Base-by-base conservation (phyloP, 92 coral and sea anemone species). In the Zoanthus gigantus region DNA sequence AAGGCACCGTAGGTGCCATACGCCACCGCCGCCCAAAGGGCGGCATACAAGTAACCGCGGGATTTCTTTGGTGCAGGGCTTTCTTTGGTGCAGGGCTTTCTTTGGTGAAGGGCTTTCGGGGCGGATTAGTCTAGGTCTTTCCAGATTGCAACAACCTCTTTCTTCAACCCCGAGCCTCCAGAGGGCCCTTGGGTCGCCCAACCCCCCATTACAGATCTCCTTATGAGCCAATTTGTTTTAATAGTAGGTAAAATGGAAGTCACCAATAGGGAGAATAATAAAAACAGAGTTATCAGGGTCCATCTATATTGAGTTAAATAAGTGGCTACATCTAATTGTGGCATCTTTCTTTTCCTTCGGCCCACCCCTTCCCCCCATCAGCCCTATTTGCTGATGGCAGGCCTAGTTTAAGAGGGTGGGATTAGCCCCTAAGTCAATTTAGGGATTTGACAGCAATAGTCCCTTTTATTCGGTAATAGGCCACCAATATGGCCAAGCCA, bases 291-390 rank as follows among this genome's bases (percentile, higher is more conserved):
- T 71, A 92, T 84, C 83, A 94, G 83, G 72, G 95, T 90, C 84
- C 97, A 92, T 77, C 97, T 87, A 83, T 94, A 92, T 90, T 94
- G 97, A 92, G 93, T 92, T 86, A 92, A 92, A 90, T 87, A 94
- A 90, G 90, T 86, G 76, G 92, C 87, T 79, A 90, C 87, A 72
- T 94, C 93, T 82, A 94, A 90, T 88, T 94, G 97, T 77, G 97
- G 97, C 97, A 94, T 94, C 67, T 79, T 23, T 77, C 67, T 48
- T 77, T 4, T 77, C 57, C 83, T 77, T 77, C 83, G 83, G 83
- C 83, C 83, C 83, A 4, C 83, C 83, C 10, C 47, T 77, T 77
- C 10, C 13, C 77, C 52, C 52, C 52, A 47, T 47, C 52, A 54
- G 72, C 28, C 28, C 34, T 16, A 15, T 67, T 67, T 3, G 72